Base-by-base conservation (phyloP, 2,888 invertebrate genomes). In the Tenthredo scrophulariae region DNA sequence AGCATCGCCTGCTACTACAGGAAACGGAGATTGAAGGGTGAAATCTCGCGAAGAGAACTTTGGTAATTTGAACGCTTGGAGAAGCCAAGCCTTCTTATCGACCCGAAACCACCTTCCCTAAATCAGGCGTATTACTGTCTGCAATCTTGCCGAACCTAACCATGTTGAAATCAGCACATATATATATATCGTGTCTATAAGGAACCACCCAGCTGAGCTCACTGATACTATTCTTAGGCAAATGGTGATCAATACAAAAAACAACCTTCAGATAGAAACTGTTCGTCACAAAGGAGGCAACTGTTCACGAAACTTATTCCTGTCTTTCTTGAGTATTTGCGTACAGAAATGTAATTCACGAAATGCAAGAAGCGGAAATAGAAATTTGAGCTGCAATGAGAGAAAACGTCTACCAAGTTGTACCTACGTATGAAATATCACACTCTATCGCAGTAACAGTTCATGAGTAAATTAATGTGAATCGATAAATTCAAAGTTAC, bases 1-100 rank as follows among this genome's bases (percentile, higher is more conserved):
- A 18, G 6, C 43, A 43, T 74, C 22, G 72, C 29, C 33, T 54
- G 29, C 10, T 58, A 40, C 13, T 37, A 29, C 1, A 6, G 40
- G 40, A 80, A 80, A 80, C 15, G 40, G 10, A 62, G 62, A 80
- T 80, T 58, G 40, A 80, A 58, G 40, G 62, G 80, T 80, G 62
- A 80, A 80, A 70, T 70, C 50, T 67, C 29, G 46, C 26, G 18
- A n/a, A 67, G 67, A 29, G 37, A 62, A 67, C 29, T 40, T 40
- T 70, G 85, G 84, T 84, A 85, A 85, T 50, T 62, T 84, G 84
- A 85, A 84, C 37, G 85, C 85, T 43, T 22, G 85, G 58, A 65
- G 62, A 85, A 62, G 50, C 85, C 74, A 33, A 75, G 75, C 85
- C 82, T 65, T 84, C 33, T 26, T 84, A 85, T 85, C 85, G 85